Evolutionary conservation across 2,113 vertebrate genomes (phyloP), one percentile per base, ranked within the genome.

Genomic region (Chrysochloris asiatica): DNA sequence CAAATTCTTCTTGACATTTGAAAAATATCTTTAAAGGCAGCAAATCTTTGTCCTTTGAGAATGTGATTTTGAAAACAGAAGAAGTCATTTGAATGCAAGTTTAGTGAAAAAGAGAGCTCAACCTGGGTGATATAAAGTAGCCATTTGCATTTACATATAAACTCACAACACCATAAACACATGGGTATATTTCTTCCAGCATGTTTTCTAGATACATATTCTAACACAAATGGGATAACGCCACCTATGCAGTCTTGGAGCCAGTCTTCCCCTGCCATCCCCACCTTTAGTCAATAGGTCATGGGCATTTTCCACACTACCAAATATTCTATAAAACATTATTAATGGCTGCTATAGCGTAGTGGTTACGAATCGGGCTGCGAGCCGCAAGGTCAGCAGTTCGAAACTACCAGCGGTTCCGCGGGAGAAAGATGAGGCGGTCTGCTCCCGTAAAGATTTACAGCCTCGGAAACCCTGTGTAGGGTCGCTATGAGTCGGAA

Each of bases 41-140:
- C 16, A 88, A 75, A 63, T 77, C 30, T 90, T 63, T 91, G 56
- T 63, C 19, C 47, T 90, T 41, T 61, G 71, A 92, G 63, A 79
- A 54, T 56, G 3, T 83, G 48, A 92, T 90, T 94, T 76, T 43
- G 52, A 83, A 56, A 83, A 86, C 21, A 90, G 59, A 69, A 71
- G 13, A 54, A n/a, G n/a, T n/a, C 24, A 73, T 50, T 81, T 86
- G 47, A 79, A 94, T 85, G 41, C 86, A 90, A 75, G 38, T 67
- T 92, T 50, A 30, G 11, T 83, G 65, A 47, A 83, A 83, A 86
- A n/a, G n/a, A n/a, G n/a, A n/a, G n/a, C n/a, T n/a, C n/a, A n/a
- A n/a, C n/a, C n/a, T 41, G 54, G 10, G 26, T 65, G 19, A n/a
- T n/a, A n/a, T n/a, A n/a, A n/a, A 73, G 73, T 82, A 71, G n/a